Evolutionary conservation across 2,113 vertebrate species (phyloP).

Genomic region (Rhadina sibilatrix): DNA sequence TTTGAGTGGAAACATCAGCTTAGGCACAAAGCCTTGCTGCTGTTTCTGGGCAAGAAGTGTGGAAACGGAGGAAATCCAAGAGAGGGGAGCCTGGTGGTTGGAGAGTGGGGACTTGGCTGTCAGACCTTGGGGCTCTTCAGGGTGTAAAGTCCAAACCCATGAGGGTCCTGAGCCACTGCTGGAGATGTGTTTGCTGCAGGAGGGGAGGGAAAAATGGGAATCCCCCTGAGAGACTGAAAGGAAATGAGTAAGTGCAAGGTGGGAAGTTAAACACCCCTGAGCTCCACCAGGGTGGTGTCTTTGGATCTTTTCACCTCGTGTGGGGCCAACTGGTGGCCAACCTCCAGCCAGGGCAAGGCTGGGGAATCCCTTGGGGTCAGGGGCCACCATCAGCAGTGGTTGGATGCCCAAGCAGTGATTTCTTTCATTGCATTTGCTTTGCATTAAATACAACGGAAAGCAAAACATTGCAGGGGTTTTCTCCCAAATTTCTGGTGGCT

Average conservation of each 20-base stretch:
- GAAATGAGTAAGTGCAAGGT: background rate
- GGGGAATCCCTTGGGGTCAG: background rate
- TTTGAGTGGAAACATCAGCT: background rate
- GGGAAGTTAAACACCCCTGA: background rate
- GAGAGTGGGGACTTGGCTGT: background rate
- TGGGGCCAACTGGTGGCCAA: background rate
- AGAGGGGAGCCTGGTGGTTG: background rate
- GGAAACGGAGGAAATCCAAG: background rate
- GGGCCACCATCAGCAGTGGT: background rate
- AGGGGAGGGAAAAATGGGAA: background rate
- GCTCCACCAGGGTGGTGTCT: accelerated
- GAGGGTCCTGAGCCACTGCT: background rate
- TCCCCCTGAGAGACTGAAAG: background rate
- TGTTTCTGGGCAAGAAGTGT: background rate
- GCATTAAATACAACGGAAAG: background rate
- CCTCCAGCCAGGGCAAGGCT: background rate
- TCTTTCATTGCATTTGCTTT: background rate
- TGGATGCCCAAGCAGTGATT: background rate
- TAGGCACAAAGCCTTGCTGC: background rate
- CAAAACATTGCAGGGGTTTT: background rate
- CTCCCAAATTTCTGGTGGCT: background rate
- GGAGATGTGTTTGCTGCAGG: background rate
- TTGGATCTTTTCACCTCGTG: background rate
- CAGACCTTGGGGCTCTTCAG: background rate
- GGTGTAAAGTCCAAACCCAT: background rate